These are phyloP conservation scores for Alviniconcha marisindica DNA, from an alignment of 1,140 invertebrate genomes.

Conservation along the genomic window DNA sequence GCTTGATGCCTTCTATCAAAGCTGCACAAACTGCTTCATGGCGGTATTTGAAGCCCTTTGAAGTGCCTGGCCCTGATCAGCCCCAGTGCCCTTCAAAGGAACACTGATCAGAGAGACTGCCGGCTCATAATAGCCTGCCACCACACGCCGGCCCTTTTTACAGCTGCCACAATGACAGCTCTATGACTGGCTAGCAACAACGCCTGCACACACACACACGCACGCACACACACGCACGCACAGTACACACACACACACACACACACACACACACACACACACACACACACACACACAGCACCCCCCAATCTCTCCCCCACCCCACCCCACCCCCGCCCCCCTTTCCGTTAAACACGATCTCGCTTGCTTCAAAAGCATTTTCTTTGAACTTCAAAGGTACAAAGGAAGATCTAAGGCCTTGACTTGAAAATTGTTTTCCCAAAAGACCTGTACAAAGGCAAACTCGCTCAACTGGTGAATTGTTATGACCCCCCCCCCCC, in stretches of 20 bases:
- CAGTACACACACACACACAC: not conserved
- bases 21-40: constrained; percentile 50
- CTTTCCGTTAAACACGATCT: no score
- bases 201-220: not conserved
- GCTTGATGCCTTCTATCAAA: constrained; percentile 47
- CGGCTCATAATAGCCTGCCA: constrained; percentile 38
- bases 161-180: constrained; percentile 41
- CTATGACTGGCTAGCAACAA: constrained; percentile 8
- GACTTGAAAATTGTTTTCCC: no score
- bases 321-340: no score
- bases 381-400: no score
- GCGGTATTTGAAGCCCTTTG: constrained; percentile 44
- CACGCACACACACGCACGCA: not conserved
- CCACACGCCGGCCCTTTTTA: constrained; percentile 33
- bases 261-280: not conserved
- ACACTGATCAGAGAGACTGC: constrained; percentile 32
- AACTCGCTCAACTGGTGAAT: no score
- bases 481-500: no score
- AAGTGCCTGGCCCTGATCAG: constrained; percentile 43
- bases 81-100: constrained; percentile 41
- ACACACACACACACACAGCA: not conserved
- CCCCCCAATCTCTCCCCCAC: no score
- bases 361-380: no score
- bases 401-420: no score
- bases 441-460: no score